These are phyloP conservation scores for Diarsia mendica DNA, from an alignment of 2,888 invertebrate species.

Conservation along the genomic window DNA sequence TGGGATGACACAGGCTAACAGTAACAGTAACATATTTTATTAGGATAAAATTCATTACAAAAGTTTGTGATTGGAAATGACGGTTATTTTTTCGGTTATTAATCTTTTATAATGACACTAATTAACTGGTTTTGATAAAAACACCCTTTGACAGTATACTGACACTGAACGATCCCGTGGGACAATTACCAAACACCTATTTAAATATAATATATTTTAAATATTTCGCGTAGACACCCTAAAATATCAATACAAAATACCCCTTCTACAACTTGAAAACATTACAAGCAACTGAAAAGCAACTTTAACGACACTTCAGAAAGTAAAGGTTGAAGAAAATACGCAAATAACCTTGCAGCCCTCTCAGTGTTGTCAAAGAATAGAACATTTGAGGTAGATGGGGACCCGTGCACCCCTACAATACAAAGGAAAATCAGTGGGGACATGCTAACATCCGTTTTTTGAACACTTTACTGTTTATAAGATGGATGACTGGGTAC, in stretches of 20 bases:
- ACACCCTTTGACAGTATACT: no score
- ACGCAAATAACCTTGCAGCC: constrained; percentile 59
- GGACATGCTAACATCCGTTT: constrained; percentile 75
- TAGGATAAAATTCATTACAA: no score
- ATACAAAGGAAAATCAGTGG: constrained; percentile 76
- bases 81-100: no score
- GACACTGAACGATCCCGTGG: neutral
- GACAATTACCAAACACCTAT: neutral
- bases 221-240: neutral
- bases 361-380: constrained; percentile 63
- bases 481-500: constrained; percentile 34
- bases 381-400: constrained; percentile 70
- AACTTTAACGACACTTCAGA: constrained; percentile 59
- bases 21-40: no score
- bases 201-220: neutral
- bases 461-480: constrained; percentile 66
- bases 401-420: constrained; percentile 66
- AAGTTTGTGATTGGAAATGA: no score
- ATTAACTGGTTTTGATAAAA: no score
- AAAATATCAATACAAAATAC: constrained; percentile 28
- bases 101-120: no score
- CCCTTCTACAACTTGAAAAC: constrained; percentile 48
- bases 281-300: constrained; percentile 53
- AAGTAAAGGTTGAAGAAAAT: constrained; percentile 61
- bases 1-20: no score